A percentile compares a stretch with the other conserved stretches of the same genome.
phyloP scores from a whole-genome alignment of 2,797 vertebrate genomes.

The Lepidocolaptes lacrymiger region DNA sequence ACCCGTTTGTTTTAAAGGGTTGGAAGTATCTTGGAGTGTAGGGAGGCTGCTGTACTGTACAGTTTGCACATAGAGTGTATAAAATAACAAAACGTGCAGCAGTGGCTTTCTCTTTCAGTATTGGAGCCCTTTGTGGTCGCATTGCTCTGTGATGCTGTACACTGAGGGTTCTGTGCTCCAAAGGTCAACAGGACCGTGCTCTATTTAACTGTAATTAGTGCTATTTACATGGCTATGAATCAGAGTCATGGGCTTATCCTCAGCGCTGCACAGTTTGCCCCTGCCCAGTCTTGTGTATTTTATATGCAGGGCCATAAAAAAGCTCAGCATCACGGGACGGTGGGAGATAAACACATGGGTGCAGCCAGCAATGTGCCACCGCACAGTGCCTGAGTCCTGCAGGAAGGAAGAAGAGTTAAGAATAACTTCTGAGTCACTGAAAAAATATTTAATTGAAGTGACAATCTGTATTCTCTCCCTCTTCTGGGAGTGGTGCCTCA shows the following conservation, averaged over 20 bases:
- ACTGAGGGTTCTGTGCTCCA: background rate
- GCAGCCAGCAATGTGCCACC: background rate
- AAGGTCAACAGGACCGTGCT: background rate
- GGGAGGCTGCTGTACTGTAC: background rate
- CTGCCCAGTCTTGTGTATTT: background rate
- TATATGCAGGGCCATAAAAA: background rate
- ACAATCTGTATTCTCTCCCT: background rate
- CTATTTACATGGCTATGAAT: background rate
- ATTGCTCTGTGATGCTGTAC: background rate
- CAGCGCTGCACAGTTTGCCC: background rate
- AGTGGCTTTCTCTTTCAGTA: background rate
- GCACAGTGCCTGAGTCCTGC: background rate
- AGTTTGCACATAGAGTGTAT: rapidly evolving
- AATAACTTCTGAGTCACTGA: background rate
- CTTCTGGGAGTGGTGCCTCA: background rate
- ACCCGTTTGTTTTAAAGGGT: background rate
- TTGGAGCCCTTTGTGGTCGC: background rate
- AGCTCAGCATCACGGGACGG: background rate
- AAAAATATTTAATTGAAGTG: background rate
- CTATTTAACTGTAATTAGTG: background rate
- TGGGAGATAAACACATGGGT: background rate
- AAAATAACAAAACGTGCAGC: background rate
- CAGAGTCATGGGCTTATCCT: background rate
- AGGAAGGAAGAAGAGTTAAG: background rate
- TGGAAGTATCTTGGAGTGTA: background rate